phyloP scores from a whole-genome alignment of 2,113 vertebrate species.

The Nymphicus hollandicus region DNA sequence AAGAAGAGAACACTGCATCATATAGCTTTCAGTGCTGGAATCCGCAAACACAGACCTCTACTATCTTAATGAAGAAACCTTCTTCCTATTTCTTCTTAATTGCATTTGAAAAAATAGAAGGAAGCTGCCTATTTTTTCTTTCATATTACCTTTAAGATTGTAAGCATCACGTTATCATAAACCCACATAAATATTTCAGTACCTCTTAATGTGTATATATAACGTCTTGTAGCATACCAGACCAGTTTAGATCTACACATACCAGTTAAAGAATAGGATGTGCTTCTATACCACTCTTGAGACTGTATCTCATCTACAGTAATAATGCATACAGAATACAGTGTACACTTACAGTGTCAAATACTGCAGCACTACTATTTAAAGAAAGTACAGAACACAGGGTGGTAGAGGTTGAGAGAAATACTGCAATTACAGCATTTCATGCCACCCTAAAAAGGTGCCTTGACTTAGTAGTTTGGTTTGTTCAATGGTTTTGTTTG shows the following conservation, averaged over 20 bases:
- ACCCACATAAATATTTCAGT: not conserved
- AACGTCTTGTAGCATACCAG: not conserved
- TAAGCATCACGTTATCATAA: not conserved
- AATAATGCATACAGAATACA: not conserved
- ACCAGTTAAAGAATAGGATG: not conserved
- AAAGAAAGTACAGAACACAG: not conserved
- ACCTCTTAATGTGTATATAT: not conserved
- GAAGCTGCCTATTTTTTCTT: not conserved
- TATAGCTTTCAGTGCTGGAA: not conserved
- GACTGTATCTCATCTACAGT: not conserved
- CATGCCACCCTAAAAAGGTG: not conserved
- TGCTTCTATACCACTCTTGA: not conserved
- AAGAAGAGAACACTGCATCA: not conserved
- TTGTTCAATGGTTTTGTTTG: not conserved
- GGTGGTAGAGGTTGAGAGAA: not conserved
- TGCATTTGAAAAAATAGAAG: not conserved
- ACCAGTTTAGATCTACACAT: not conserved
- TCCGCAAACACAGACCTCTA: not conserved
- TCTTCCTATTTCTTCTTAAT: not conserved
- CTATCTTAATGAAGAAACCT: not conserved
- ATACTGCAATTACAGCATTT: not conserved
- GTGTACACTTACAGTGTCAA: not conserved
- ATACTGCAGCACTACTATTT: not conserved
- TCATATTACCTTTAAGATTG: not conserved
- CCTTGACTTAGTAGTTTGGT: not conserved